Percentiles rank a stretch among this genome's conserved stretches.
Evolutionary conservation across 2,797 vertebrate species (phyloP).

Genomic region (Sparus aurata): DNA sequence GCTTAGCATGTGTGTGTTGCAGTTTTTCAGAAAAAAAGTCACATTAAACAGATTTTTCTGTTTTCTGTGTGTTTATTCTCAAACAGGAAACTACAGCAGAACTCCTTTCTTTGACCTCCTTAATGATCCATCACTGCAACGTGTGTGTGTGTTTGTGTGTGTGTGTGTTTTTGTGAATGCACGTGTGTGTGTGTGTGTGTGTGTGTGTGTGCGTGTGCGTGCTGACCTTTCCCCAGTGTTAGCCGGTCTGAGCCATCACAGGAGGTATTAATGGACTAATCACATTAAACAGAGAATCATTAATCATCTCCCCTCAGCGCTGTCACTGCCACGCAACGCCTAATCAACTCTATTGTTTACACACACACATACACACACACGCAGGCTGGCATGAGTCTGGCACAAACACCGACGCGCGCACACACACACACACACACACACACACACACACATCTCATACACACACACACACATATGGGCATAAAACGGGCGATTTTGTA

Average conservation of each 20-base stretch:
- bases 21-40: conserved; percentile 42
- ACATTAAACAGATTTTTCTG: conserved; percentile 15
- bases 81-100: conserved; percentile 55
- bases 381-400: conserved; percentile 50
- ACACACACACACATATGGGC: conserved; percentile 17
- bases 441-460: conserved; percentile 26
- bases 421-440: conserved; percentile 27
- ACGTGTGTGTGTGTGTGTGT: conserved; percentile 25
- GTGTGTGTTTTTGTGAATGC: conserved; percentile 8
- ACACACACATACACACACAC: conserved; percentile 62
- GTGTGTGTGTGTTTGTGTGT: conserved; percentile 24
- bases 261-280: conserved; percentile 87
- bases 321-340: conserved; percentile 82
- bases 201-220: conserved; percentile 41
- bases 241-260: conserved; percentile 81
- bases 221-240: conserved; percentile 83
- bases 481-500: conserved; percentile 9
- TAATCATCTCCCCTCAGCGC: conserved; percentile 84
- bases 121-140: conserved; percentile 63
- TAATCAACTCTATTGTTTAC: conserved; percentile 86
- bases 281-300: conserved; percentile 87
- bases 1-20: background rate
- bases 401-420: conserved; percentile 42
- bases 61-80: conserved; percentile 30
- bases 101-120: conserved; percentile 72